These are phyloP conservation scores for Bolinopsis microptera DNA, from an alignment of 37 sponge, comb jelly and placozoan species.

Conservation along the genomic window DNA sequence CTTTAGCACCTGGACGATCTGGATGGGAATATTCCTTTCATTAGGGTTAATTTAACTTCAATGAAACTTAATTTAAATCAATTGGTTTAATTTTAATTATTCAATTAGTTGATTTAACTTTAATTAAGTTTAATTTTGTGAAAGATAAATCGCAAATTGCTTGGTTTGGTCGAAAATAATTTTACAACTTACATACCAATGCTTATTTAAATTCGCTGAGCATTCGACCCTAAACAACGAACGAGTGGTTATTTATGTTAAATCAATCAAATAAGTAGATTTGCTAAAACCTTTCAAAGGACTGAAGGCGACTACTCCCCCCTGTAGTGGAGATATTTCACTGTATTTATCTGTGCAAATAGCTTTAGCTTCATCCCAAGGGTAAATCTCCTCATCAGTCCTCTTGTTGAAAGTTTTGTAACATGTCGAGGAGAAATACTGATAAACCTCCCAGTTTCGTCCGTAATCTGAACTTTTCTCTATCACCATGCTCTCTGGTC, in stretches of 20 bases:
- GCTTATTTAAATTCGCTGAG: no score
- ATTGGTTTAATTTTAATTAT: no score
- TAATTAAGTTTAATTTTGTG: no score
- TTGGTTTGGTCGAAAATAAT: no score
- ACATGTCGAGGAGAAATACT: conserved; percentile 64
- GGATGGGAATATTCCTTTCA: not conserved
- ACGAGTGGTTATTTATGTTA: no score
- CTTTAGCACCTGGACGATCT: conserved; percentile 45
- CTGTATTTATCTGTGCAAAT: conserved; percentile 55
- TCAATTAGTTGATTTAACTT: no score
- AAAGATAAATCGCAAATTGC: no score
- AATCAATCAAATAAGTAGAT: no score
- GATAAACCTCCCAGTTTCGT: conserved; percentile 50
- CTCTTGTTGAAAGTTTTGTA: conserved; percentile 65
- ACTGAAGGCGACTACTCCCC: conserved; percentile 57
- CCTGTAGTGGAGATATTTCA: conserved; percentile 38
- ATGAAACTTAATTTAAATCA: no score
- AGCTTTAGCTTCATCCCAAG: conserved; percentile 27
- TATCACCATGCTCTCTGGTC: conserved; percentile 64
- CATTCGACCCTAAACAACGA: no score
- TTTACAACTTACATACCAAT: no score
- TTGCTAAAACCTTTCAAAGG: conserved; percentile 55
- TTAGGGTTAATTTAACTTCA: no score
- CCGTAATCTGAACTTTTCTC: conserved; percentile 62
- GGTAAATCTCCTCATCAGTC: conserved; percentile 47